These are phyloP conservation scores for Drosophila barbarae DNA, from an alignment of 2,888 invertebrate genomes.

Conservation along the genomic window DNA sequence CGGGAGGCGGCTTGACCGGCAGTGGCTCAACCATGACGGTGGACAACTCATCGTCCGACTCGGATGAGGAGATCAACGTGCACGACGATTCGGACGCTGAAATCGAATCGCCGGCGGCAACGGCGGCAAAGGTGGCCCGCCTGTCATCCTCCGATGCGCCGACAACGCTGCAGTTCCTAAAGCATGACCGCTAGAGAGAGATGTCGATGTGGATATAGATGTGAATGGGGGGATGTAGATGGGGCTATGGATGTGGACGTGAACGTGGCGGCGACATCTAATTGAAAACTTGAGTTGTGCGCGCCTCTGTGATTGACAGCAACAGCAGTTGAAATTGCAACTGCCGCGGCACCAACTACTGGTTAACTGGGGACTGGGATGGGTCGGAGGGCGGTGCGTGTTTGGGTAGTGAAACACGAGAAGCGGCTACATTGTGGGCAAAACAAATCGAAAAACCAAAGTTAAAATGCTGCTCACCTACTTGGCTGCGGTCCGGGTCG, in stretches of 20 bases:
- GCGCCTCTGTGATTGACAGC: conserved; percentile 76
- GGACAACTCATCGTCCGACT: conserved; percentile 76
- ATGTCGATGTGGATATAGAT: conserved; percentile 1
- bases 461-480: conserved; percentile 76
- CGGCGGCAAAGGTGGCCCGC: conserved; percentile 65
- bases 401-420: conserved; percentile 59
- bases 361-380: conserved; percentile 6
- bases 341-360: conserved; percentile 12
- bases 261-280: conserved; percentile 46
- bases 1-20: conserved; percentile 32
- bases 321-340: conserved; percentile 20
- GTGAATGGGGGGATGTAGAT: not conserved
- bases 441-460: conserved; percentile 74
- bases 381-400: conserved; percentile 45
- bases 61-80: conserved; percentile 90
- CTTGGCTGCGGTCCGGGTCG: conserved; percentile 62
- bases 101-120: conserved; percentile 62
- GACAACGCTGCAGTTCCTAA: conserved; percentile 77
- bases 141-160: conserved; percentile 66
- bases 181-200: conserved; percentile 75
- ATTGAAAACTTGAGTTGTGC: conserved; percentile 74
- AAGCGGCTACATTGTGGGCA: conserved; percentile 46
- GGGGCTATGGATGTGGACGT: conserved; percentile 5
- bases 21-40: conserved; percentile 69
- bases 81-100: conserved; percentile 83